phyloP scores from a whole-genome alignment of 92 coral and sea anemone species.

The Palythoa heliodiscus region DNA sequence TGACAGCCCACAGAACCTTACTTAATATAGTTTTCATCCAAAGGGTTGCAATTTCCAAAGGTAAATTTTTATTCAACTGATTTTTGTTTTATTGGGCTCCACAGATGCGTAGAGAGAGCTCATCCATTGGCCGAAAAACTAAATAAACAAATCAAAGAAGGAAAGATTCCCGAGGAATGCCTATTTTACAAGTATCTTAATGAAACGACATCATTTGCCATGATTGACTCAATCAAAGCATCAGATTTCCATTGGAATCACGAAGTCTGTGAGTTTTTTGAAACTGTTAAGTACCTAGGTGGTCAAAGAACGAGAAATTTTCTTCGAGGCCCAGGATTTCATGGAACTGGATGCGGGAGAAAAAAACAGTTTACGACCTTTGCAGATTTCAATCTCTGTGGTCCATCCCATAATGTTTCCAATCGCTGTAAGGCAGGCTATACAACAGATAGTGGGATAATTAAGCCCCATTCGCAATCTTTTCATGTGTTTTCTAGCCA shows the following conservation, averaged over 20 bases:
- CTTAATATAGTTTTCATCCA: no score
- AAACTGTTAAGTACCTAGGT: constrained; percentile 28
- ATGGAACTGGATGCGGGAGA: constrained; percentile 41
- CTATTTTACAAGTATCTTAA: constrained; percentile 48
- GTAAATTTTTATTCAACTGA: no score
- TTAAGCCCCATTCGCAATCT: constrained; percentile 44
- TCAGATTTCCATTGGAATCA: constrained; percentile 43
- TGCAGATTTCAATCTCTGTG: constrained; percentile 54
- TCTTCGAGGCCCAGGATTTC: constrained; percentile 45
- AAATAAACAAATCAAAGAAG: constrained; percentile 49
- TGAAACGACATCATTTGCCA: constrained; percentile 47
- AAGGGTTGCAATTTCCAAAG: no score
- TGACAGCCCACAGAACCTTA: no score
- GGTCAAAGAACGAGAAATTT: constrained; percentile 27
- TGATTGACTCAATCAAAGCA: constrained; percentile 28
- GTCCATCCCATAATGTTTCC: constrained; percentile 49
- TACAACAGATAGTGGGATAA: constrained; percentile 45
- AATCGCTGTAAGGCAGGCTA: constrained; percentile 46
- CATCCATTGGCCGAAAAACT: constrained; percentile 56
- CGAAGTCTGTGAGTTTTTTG: constrained; percentile 54
- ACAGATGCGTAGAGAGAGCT: constrained; percentile 45
- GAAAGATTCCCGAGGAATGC: constrained; percentile 58
- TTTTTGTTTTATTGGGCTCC: no score
- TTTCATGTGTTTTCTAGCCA: constrained; percentile 43
- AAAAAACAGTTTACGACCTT: constrained; percentile 41